Conservation (phyloP, 2,113 vertebrate species). For the Pseudorasbora parva region DNA sequence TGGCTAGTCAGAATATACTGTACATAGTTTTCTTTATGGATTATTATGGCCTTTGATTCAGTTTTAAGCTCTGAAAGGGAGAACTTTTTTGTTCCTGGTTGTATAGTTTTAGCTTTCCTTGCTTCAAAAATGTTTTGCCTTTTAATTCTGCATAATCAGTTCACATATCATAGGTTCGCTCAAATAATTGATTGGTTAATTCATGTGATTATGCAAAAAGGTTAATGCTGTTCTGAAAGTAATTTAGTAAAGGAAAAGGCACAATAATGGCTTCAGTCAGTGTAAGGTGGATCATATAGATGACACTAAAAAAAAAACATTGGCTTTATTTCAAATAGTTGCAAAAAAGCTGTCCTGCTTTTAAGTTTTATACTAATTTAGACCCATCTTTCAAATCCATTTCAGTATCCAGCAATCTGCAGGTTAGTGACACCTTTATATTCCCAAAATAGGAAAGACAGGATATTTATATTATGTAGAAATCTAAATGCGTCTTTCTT, state of each 20-base stretch:
- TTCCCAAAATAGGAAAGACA: not conserved
- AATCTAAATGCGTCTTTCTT: not conserved
- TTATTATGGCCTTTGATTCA: not conserved
- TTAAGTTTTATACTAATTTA: not conserved
- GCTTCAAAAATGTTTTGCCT: not conserved
- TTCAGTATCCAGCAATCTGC: not conserved
- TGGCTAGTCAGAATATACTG: slow-evolving; percentile 5
- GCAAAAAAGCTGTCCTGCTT: not conserved
- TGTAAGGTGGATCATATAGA: not conserved
- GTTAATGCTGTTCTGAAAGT: not conserved
- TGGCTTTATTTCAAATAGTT: not conserved
- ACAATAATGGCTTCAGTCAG: not conserved
- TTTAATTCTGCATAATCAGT: not conserved
- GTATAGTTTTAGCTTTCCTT: not conserved
- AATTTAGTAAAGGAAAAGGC: too few species aligned
- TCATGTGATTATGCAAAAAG: not conserved
- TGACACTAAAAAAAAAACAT: too few species aligned
- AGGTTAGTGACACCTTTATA: not conserved
- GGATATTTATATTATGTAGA: not conserved
- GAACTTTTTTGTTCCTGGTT: not conserved
- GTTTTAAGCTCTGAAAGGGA: not conserved
- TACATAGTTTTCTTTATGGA: not conserved
- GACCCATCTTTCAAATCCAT: not conserved
- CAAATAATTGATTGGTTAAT: not conserved
- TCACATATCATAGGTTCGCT: not conserved